Evolutionary conservation across 2,797 vertebrate species (phyloP).

Genomic region (Diceros bicornis): DNA sequence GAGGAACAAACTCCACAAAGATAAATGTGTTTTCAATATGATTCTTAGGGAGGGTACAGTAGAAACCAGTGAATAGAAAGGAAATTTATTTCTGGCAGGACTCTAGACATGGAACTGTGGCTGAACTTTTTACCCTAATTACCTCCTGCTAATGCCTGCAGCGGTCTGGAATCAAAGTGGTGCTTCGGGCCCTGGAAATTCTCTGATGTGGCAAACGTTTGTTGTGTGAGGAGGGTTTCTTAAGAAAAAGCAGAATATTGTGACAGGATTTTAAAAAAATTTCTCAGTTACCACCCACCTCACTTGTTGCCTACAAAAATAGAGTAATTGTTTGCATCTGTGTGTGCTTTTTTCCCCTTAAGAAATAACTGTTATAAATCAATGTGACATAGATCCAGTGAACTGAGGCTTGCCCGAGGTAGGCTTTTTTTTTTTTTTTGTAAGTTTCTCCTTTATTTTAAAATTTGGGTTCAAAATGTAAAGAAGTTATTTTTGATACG

Average conservation of each 20-base stretch:
- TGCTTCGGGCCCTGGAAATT: conserved; percentile 93
- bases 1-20: conserved; percentile 89
- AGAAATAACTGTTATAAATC: conserved; percentile 93
- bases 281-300: conserved; percentile 94
- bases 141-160: conserved; percentile 96
- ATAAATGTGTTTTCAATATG: conserved; percentile 94
- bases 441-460: conserved; percentile 66
- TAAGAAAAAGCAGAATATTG: conserved; percentile 92
- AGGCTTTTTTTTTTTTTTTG: conserved; percentile 72
- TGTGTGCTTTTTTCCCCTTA: conserved; percentile 90
- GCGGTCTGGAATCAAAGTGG: conserved; percentile 96
- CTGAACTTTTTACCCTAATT: conserved; percentile 99
- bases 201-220: conserved; percentile 97
- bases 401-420: conserved; percentile 83
- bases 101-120: conserved; percentile 93
- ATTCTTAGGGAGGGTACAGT: conserved; percentile 90
- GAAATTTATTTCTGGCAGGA: conserved; percentile 95
- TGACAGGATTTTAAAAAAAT: conserved; percentile 90
- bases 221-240: conserved; percentile 94
- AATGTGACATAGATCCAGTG: conserved; percentile 87
- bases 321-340: conserved; percentile 96
- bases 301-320: conserved; percentile 95
- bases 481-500: conserved; percentile 66
- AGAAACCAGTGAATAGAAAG: conserved; percentile 92
- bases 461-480: conserved; percentile 74